Base-by-base conservation (phyloP, 2,113 vertebrate species). In the Elaphurus davidianus region DNA sequence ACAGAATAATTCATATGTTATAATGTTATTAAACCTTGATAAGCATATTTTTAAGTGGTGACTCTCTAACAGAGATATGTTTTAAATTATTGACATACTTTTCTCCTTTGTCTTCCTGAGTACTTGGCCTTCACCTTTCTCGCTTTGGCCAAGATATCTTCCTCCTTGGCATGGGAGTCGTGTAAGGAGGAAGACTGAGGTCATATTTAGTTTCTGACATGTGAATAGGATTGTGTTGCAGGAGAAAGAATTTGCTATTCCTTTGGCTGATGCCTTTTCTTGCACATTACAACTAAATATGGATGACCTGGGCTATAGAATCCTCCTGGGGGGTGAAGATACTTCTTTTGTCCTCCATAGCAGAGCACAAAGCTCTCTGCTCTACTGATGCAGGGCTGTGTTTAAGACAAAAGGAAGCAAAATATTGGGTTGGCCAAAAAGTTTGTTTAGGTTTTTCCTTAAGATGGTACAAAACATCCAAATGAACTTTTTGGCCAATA, bases 71-170 rank as follows among this genome's bases (percentile, higher is more conserved):
- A 12, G 28, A 90, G 78, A 55, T 87, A 81, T 1, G 62, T 74
- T 85, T 71, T 94, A 74, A 60, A 81, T 59, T 84, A 79, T 71
- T 62, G 62, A 40, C 47, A 50, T 59, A n/a, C 21, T 86, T 92
- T 97, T 84, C 33, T 92, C 28, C 89, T 67, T 67, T 45, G 15
- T 92, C 33, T 83, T 96, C 45, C 55, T 59, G 55, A 90, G 79
- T 36, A 19, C n/a, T 47, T 86, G 59, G 36, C 45, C 27, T 92
- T 87, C 52, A 47, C 81, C 47, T 59, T 60, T 83, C 78, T 91
- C 6, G 0, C 45, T 7, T 90, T 55, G 64, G 52, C 57, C 36
- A 55, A 43, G 36, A 30, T 25, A 54, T 45, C 36, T 36, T 92
- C 54, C 47, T 43, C 16, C 74, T 91, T 62, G 78, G 47, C 52